Evolutionary conservation across 2,888 invertebrate genomes (phyloP), one percentile per base, ranked within the genome.

Genomic region (Tetragonisca angustula): DNA sequence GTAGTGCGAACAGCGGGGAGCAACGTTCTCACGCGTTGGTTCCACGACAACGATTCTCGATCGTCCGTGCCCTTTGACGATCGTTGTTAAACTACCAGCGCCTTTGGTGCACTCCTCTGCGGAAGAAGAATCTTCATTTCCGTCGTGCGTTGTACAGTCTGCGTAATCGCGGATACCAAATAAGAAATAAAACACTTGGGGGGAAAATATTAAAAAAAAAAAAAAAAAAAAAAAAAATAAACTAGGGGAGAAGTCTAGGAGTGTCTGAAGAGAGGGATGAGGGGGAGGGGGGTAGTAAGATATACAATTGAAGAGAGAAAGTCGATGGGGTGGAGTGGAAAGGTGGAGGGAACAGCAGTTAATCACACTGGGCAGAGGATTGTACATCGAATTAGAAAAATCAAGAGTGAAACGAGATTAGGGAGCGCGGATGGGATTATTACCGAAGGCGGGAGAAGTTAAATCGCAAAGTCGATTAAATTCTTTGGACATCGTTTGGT

Each of bases 401-500:
- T 82, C 83, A 43, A 24, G 54, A 65, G 21, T 50, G 54, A 59
- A 27, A 21, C 21, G 24, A 36, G 17, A 27, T 27, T 24, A 62
- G 36, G n/a, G 24, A 32, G 11, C 52, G 50, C 62, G n/a, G 69
- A 52, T 56, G 36, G 72, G 67, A 56, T 72, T 27, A 62, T 75
- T 81, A 50, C 61, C 68, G 69, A 32, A n/a, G 68, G 67, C 27
- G 61, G 49, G 24, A 43, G 49, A 56, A 3, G 50, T 68, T 71
- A 62, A 67, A 75, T 79, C 67, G 61, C 61, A 15, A 50, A 50
- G 77, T 72, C 72, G 82, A 82, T 79, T 64, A 68, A 87, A 82
- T 90, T 82, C 84, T 86, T 72, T 68, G 73, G 67, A 72, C 81
- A 68, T 84, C 82, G 73, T 79, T 36, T 36, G 36, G 36, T 36